These are phyloP conservation scores for Anthopleura sola DNA, from an alignment of 64 coral and sea anemone species.

Conservation along the genomic window DNA sequence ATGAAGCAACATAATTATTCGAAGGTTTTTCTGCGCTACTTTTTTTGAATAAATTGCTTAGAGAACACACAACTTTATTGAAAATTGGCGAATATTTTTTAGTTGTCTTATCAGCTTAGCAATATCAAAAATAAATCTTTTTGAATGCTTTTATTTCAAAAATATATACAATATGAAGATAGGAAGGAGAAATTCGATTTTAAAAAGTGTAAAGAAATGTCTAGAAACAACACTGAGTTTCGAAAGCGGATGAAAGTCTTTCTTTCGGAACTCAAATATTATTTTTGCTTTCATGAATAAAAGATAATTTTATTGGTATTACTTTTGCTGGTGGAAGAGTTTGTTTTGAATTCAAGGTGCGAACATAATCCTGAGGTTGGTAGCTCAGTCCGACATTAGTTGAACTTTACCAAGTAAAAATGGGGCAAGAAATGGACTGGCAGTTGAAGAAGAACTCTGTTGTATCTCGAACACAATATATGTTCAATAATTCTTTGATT, in stretches of 20 bases:
- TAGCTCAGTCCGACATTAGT: not conserved
- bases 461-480: not conserved
- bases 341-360: not conserved
- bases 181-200: too few species aligned
- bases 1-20: too few species aligned
- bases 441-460: not conserved
- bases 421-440: not conserved
- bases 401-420: not conserved
- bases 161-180: not conserved
- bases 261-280: not conserved
- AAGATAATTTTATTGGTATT: not conserved
- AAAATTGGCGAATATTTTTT: too few species aligned
- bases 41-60: too few species aligned
- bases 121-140: too few species aligned
- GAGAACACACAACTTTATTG: too few species aligned
- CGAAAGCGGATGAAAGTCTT: not conserved
- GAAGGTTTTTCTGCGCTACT: too few species aligned
- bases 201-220: too few species aligned
- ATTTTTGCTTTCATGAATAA: conserved; percentile 23
- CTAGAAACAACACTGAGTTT: not conserved
- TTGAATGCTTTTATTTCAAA: not conserved
- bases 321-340: not conserved
- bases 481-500: conserved; percentile 49
- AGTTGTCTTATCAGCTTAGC: too few species aligned
- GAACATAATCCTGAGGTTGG: not conserved